phyloP scores from a whole-genome alignment of 1,140 invertebrate species.

The Bombus ignitus region DNA sequence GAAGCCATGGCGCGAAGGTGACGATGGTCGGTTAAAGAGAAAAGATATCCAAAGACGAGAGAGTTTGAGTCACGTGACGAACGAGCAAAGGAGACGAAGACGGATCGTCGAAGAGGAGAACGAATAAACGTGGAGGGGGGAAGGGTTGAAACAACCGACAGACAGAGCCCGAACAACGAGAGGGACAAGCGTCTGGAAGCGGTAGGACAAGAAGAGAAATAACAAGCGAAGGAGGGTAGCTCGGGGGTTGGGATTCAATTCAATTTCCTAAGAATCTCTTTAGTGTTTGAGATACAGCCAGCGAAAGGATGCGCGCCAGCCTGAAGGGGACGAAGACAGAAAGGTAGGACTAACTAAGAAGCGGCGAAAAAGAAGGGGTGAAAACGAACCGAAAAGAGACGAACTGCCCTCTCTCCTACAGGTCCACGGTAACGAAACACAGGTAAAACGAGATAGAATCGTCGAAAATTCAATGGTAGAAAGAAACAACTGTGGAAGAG shows the following conservation, averaged over 20 bases:
- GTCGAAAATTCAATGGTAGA: constrained; percentile 32
- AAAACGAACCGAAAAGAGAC: constrained; percentile 46
- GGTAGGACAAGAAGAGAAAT: constrained; percentile 25
- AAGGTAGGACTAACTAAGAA: constrained; percentile 8
- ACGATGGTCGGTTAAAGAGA: constrained; percentile 37
- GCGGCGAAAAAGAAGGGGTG: neutral
- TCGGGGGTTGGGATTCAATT: constrained; percentile 72
- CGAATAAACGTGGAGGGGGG: neutral
- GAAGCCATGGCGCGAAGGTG: constrained; percentile 41
- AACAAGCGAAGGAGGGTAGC: neutral
- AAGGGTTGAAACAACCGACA: constrained; percentile 1
- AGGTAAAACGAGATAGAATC: constrained; percentile 5
- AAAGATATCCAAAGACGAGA: neutral
- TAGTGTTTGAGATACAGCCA: constrained; percentile 76
- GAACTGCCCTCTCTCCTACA: neutral
- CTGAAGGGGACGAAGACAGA: constrained; percentile 47
- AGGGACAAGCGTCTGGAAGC: constrained; percentile 3
- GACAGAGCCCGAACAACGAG: constrained; percentile 17
- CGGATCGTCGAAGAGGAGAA: constrained; percentile 2
- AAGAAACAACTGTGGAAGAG: constrained; percentile 6
- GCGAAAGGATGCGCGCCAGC: constrained; percentile 71
- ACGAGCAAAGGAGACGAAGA: constrained; percentile 17
- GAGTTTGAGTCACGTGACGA: neutral
- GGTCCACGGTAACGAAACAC: neutral
- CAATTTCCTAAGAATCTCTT: constrained; percentile 79